Evolutionary conservation across 1,140 invertebrate genomes (phyloP).

Genomic region (Globodera ellingtonae): DNA sequence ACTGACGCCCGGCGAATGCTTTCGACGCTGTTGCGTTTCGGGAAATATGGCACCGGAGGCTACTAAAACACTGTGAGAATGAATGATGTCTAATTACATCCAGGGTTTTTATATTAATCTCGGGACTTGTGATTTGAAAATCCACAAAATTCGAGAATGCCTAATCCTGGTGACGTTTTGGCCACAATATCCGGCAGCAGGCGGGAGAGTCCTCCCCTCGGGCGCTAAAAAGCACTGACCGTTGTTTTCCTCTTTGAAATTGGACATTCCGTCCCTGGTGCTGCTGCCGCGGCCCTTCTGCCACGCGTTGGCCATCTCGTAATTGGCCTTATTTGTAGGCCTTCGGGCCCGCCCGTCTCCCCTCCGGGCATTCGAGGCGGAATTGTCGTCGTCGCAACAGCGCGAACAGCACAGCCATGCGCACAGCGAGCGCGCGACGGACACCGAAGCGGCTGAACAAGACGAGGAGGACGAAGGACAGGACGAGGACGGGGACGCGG

Average conservation of each 20-base stretch:
- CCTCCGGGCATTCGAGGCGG: neutral
- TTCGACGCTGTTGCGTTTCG: neutral
- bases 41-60: neutral
- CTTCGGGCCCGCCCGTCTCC: neutral
- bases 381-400: slow-evolving; percentile 7
- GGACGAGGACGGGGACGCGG: neutral
- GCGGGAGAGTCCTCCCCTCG: neutral
- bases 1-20: slow-evolving; percentile 24
- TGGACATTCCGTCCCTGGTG: neutral
- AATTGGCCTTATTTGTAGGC: neutral
- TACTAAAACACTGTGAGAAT: neutral
- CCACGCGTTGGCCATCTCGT: slow-evolving; percentile 7
- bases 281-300: slow-evolving; percentile 1
- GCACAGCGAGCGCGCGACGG: slow-evolving; percentile 16
- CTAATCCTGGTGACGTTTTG: too few relatives aligned
- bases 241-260: neutral
- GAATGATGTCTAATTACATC: too few relatives aligned
- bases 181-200: too few relatives aligned
- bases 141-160: too few relatives aligned
- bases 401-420: slow-evolving; percentile 29
- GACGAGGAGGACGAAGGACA: slow-evolving; percentile 13
- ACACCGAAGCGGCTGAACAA: slow-evolving; percentile 9
- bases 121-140: too few relatives aligned
- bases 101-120: too few relatives aligned
- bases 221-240: neutral